Evolutionary conservation across 2,797 vertebrate genomes (phyloP).

Genomic region (Gambelia wislizenii): DNA sequence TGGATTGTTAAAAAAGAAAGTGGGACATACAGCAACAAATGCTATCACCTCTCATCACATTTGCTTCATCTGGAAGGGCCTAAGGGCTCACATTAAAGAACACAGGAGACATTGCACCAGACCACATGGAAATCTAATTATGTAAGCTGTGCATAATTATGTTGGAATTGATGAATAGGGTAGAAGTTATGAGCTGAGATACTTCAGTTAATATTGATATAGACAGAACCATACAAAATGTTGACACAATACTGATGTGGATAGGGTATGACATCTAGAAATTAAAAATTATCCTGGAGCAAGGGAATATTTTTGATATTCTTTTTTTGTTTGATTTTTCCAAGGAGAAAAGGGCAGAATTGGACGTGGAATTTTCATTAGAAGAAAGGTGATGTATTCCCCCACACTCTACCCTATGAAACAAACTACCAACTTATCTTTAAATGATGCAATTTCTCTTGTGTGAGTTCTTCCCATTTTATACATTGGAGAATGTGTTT

Average conservation of each 20-base stretch:
- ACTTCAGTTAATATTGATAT: neutral
- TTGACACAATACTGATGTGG: too few species aligned
- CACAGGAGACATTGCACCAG: neutral
- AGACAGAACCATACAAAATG: neutral
- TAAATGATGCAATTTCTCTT: neutral
- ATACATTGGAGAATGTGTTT: too few species aligned
- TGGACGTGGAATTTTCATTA: slow-evolving; percentile 70
- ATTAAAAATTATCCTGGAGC: too few species aligned
- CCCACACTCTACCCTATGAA: neutral
- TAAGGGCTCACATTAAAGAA: too few species aligned
- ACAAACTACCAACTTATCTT: neutral
- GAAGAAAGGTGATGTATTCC: slow-evolving; percentile 64
- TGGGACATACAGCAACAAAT: too few species aligned
- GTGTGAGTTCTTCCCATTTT: too few species aligned
- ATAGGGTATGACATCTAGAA: too few species aligned
- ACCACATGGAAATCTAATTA: neutral
- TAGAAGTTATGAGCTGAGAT: neutral
- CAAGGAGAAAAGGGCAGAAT: slow-evolving; percentile 45
- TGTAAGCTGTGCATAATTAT: neutral
- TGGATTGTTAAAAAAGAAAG: too few species aligned
- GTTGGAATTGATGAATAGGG: neutral
- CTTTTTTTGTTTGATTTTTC: neutral
- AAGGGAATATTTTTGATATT: too few species aligned
- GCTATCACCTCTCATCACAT: too few species aligned
- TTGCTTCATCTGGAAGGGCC: too few species aligned